Conservation (phyloP, 2,113 vertebrate genomes). For the Hydrolagus affinis region DNA sequence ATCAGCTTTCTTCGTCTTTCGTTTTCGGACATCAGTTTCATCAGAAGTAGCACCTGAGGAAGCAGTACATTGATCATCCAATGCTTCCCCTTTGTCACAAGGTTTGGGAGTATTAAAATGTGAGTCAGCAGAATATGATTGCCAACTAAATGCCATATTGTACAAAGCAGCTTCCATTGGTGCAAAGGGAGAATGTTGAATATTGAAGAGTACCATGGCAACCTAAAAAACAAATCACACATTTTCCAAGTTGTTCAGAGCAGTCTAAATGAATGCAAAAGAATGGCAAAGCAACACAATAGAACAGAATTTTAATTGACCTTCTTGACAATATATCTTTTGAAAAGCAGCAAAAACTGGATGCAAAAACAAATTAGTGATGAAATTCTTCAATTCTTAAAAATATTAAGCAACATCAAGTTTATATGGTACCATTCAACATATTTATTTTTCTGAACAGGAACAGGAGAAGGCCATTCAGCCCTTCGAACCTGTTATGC, state of each 20-base stretch:
- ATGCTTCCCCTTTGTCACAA: neutral
- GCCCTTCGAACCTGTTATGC: too few species aligned
- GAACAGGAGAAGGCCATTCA: too few species aligned
- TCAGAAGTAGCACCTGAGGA: neutral
- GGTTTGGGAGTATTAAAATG: neutral
- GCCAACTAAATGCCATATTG: constrained; percentile 30
- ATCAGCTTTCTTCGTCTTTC: constrained; percentile 14
- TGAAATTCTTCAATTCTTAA: too few species aligned
- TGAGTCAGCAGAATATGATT: neutral
- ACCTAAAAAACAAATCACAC: constrained; percentile 24
- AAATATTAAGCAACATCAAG: too few species aligned
- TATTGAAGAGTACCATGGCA: constrained; percentile 29
- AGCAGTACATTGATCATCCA: neutral
- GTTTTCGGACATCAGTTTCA: constrained; percentile 6
- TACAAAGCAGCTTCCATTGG: constrained; percentile 26
- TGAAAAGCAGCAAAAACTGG: neutral
- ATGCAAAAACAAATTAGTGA: neutral
- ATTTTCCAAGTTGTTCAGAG: constrained; percentile 15
- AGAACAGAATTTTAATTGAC: neutral
- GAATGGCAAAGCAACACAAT: neutral
- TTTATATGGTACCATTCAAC: too few species aligned
- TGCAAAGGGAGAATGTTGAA: constrained; percentile 27
- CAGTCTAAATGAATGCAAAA: neutral
- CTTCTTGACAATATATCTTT: neutral
- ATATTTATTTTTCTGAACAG: neutral